Evolutionary conservation across 2,113 vertebrate species (phyloP).

Genomic region (Geothlypis trichas): DNA sequence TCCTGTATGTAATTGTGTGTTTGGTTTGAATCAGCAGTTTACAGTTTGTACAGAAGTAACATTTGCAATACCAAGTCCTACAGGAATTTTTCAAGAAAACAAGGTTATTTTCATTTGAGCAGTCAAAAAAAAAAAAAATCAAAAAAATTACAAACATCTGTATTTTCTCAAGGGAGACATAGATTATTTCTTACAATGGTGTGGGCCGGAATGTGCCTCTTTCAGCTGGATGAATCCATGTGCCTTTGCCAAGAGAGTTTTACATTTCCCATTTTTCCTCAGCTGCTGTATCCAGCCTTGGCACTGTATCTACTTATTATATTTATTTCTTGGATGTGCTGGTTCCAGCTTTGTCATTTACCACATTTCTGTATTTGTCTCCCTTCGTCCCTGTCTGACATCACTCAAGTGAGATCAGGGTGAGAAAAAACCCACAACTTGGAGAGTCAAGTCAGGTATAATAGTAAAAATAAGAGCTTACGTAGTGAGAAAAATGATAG

Average conservation of each 20-base stretch:
- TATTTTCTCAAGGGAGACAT: slow-evolving; percentile 52
- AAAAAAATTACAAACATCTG: slow-evolving; percentile 66
- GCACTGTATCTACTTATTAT: slow-evolving; percentile 41
- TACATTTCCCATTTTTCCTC: slow-evolving; percentile 67
- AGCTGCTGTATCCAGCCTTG: slow-evolving; percentile 62
- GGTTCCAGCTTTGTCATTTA: slow-evolving; percentile 31
- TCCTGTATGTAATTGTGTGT: background rate
- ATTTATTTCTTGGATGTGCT: slow-evolving; percentile 38
- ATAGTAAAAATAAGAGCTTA: slow-evolving; percentile 25
- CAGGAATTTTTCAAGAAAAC: slow-evolving; percentile 50
- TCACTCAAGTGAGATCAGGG: slow-evolving; percentile 41
- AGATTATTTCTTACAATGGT: slow-evolving; percentile 43
- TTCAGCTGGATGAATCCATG: slow-evolving; percentile 56
- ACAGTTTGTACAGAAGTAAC: slow-evolving; percentile 55
- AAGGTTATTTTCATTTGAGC: slow-evolving; percentile 43
- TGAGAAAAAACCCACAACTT: slow-evolving; percentile 18
- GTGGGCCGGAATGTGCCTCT: slow-evolving; percentile 51
- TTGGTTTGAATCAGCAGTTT: slow-evolving; percentile 51
- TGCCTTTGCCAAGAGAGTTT: slow-evolving; percentile 59
- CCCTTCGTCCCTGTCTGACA: background rate
- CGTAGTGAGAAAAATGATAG: background rate
- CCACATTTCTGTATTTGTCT: slow-evolving; percentile 14
- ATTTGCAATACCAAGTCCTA: slow-evolving; percentile 28
- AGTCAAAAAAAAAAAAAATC: background rate
- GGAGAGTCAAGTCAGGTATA: slow-evolving; percentile 18